Conservation (phyloP, 2,888 invertebrate species). For the Exephanes ischioxanthus region DNA sequence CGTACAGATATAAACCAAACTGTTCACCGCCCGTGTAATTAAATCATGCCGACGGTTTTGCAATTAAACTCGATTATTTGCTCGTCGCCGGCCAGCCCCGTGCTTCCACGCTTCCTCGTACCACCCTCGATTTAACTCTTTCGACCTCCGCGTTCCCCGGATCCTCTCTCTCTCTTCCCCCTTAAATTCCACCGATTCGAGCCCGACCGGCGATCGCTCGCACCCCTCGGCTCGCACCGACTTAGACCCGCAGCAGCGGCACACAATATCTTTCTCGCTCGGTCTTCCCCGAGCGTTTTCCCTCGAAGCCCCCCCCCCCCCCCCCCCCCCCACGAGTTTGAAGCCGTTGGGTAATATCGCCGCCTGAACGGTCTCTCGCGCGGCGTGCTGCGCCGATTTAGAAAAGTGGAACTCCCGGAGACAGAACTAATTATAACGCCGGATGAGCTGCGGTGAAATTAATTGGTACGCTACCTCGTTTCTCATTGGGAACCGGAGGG, state of each 20-base stretch:
- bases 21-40: slow-evolving; percentile 82
- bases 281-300: slow-evolving; percentile 60
- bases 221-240: slow-evolving; percentile 49
- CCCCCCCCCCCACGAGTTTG: not conserved
- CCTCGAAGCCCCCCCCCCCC: slow-evolving; percentile 37
- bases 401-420: slow-evolving; percentile 76
- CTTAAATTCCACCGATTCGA: slow-evolving; percentile 67
- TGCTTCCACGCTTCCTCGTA: slow-evolving; percentile 66
- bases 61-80: slow-evolving; percentile 85
- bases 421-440: slow-evolving; percentile 77
- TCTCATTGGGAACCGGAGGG: slow-evolving; percentile 25
- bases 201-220: slow-evolving; percentile 52
- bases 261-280: slow-evolving; percentile 77
- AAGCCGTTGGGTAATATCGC: slow-evolving; percentile 74
- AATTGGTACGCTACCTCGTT: slow-evolving; percentile 59
- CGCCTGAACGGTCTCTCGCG: slow-evolving; percentile 72
- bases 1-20: slow-evolving; percentile 63
- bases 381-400: slow-evolving; percentile 73
- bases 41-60: slow-evolving; percentile 85
- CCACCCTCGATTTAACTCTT: slow-evolving; percentile 82
- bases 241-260: slow-evolving; percentile 59
- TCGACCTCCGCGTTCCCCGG: slow-evolving; percentile 71
- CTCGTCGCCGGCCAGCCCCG: slow-evolving; percentile 80
- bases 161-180: slow-evolving; percentile 65
- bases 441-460: slow-evolving; percentile 66